Base-by-base conservation (phyloP, 2,113 vertebrate species). In the Spea bombifrons region DNA sequence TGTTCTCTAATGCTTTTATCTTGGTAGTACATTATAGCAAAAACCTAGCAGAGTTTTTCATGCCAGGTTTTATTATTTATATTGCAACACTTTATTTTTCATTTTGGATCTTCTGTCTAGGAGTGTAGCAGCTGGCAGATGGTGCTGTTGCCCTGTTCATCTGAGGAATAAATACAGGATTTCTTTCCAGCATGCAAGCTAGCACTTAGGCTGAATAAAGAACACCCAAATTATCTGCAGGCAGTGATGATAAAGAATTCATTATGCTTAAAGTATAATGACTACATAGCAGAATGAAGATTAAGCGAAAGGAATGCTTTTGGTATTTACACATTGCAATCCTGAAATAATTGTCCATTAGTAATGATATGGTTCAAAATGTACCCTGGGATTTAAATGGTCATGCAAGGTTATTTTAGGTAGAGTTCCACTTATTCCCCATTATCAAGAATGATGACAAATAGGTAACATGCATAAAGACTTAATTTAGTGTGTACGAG, bases 321-420 rank as follows among this genome's bases (percentile, higher is more conserved):
- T 50, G 69, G 76, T 79, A 79, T 79, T 79, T 73, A 57, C 76
- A 79, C 70, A 79, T 66, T 9, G 30, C n/a, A 66, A 73, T 73
- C 17, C 63, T 67, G 70, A 59, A 80, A 80, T 80, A 73, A 80
- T 80, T 73, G 77, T 80, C 70, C 44, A 43, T 49, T 80, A 80
- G 63, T 57, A 73, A 57, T 73, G 63, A 73, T 66, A 78, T 71
- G 67, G 16, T 44, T 64, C 70, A 64, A 15, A 68, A 78, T 68
- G 13, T 70, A 49, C 8, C 67, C 48, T 70, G 15, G n/a, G 47
- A 6, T 70, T 50, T 7, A 78, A 55, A 10, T 45, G 43, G 17
- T 43, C 13, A 8, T 70, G 2, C 46, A 66, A 48, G 68, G 75
- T 59, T 9, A 50, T 77, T 61, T 57, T 48, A 45, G 16, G 57